Percentiles rank a stretch among this genome's conserved stretches.
phyloP scores from a whole-genome alignment of 2,797 vertebrate species.

The Dermochelys coriacea region DNA sequence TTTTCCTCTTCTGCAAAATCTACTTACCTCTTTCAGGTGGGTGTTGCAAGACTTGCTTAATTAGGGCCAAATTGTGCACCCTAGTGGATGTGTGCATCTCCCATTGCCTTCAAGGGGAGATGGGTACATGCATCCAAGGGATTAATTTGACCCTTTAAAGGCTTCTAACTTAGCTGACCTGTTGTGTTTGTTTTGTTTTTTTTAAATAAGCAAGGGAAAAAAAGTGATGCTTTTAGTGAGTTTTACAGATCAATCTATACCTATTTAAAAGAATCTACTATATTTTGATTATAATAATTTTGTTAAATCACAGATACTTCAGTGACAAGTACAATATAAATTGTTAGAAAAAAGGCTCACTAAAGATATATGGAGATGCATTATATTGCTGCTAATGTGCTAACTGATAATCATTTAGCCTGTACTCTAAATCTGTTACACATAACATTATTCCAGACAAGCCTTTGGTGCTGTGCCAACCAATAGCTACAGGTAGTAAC shows the following conservation, averaged over 20 bases:
- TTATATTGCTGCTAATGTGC: neutral
- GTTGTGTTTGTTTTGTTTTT: neutral
- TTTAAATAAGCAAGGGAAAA: neutral
- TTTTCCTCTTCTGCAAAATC: neutral
- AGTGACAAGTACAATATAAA: neutral
- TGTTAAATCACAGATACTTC: neutral
- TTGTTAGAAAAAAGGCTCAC: neutral
- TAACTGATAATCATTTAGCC: neutral
- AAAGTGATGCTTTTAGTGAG: neutral
- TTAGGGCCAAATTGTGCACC: neutral
- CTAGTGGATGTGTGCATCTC: neutral
- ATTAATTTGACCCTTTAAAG: constrained; percentile 23
- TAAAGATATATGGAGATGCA: neutral
- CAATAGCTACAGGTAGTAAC: neutral
- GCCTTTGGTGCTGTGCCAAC: neutral
- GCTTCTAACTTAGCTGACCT: neutral
- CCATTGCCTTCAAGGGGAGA: neutral
- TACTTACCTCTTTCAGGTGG: neutral
- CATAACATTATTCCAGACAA: neutral
- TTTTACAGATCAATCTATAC: neutral
- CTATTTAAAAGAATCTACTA: neutral
- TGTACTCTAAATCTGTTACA: neutral
- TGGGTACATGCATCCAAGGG: neutral
- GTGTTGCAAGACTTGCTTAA: neutral
- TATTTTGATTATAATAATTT: neutral